Base-by-base conservation (phyloP, 2,113 vertebrate species). In the Mus pahari region DNA sequence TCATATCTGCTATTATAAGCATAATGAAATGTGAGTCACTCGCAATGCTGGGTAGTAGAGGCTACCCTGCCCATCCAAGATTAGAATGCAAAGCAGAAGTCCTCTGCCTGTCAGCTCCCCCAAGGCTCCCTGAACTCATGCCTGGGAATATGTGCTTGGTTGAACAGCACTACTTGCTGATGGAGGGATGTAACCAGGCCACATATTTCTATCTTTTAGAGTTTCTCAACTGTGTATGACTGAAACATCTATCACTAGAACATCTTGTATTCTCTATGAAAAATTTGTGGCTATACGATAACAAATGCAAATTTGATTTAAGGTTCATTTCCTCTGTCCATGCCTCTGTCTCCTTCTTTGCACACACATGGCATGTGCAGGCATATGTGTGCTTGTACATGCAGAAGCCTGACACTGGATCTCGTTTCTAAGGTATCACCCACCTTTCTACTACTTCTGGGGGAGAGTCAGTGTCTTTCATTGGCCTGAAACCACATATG, bases 1-100 rank as follows among this genome's bases (percentile, higher is more conserved):
- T 98, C 94, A 98, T 98, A 94, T 84, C 53, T 94, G 92, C 97
- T 98, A 97, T 98, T 98, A 98, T 97, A 98, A 98, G 94, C 96
- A 62, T 83, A 98, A 97, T 97, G 96, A 97, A 91, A 73, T 82
- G 90, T 36, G 94, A 98, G 91, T 94, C 7, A 84, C 74, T 60
- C 88, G 92, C 39, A 22, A 87, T 77, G 92, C 95, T 83, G 66
- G 16, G 24, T 55, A 12, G 2, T 75, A 45, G 10, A 62, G 17
- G 36, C 68, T 3, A 1, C 31, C 12, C 42, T 9, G 2, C 1
- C 1, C 26, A 50, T 66, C 8, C 2, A 33, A 45, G 14, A 3
- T 68, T 9, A 48, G 13, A 5, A 2, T 17, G 0, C 42, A 31
- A n/a, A 71, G 31, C 19, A 20, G 42, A 2, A 20, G 2, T 53